Evolutionary conservation across 2,113 vertebrate species (phyloP).

Genomic region (Madoqua kirkii): DNA sequence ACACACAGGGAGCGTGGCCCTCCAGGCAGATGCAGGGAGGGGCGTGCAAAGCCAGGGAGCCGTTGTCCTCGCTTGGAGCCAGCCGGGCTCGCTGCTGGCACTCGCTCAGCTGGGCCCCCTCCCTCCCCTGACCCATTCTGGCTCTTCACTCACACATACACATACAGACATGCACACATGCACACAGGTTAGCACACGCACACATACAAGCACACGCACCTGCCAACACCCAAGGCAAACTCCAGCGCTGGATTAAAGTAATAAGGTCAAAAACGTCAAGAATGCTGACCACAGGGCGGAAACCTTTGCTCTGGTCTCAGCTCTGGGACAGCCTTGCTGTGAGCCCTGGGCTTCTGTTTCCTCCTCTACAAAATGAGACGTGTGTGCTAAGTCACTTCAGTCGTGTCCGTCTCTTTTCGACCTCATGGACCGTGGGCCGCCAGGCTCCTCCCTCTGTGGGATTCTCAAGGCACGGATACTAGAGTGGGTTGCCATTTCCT

Average conservation of each 20-base stretch:
- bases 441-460: background rate
- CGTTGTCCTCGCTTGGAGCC: background rate
- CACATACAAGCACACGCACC: background rate
- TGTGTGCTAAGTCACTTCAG: background rate
- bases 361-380: background rate
- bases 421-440: background rate
- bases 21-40: background rate
- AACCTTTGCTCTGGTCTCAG: background rate
- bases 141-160: background rate
- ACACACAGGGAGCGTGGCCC: background rate
- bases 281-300: background rate
- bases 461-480: background rate
- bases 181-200: background rate
- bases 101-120: background rate
- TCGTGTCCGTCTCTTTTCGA: background rate
- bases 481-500: background rate
- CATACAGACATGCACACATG: background rate
- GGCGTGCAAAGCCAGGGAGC: accelerated
- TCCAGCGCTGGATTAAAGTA: background rate
- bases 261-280: background rate
- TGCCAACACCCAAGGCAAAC: background rate
- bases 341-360: background rate
- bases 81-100: background rate
- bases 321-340: background rate
- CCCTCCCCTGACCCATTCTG: accelerated